Base-by-base conservation (phyloP, 2,113 vertebrate species). In the Polypterus senegalus region DNA sequence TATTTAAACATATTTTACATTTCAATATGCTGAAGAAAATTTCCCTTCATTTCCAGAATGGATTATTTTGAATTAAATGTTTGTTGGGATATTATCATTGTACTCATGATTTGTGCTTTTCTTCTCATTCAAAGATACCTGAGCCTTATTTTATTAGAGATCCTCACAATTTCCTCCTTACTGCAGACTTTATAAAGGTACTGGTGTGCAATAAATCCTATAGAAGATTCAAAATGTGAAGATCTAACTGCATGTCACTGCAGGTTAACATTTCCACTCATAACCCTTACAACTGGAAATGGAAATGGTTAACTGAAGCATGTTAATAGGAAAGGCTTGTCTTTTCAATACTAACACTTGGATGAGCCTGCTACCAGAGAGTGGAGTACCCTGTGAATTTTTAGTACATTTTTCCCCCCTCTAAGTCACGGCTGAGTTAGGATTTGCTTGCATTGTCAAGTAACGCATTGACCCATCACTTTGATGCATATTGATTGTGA, bases 301-400 rank as follows among this genome's bases (percentile, higher is more conserved):
- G 79, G 84, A 80, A 87, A 84, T 76, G 81, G 86, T 81, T 91
- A 91, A 92, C 80, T 85, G 85, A 90, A 90, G 91, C 92, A 91
- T 92, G 91, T 87, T 85, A 85, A 91, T 91, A 89, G 82, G 89
- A 88, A 89, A 88, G 86, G 87, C 91, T 89, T 93, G 91, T 92
- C 90, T 88, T 85, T 87, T 90, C 85, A 86, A 87, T 86, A 90
- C 92, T 93, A 92, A 94, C 92, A 91, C 89, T 88, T 85, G 86
- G 89, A 84, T 92, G 89, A 87, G 81, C 92, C 88, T 89, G 86
- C 88, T 90, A 88, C 83, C 83, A 79, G 83, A 71, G 83, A 87
- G 84, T 81, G 83, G 80, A 79, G 80, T 82, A 79, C 81, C 73
- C 70, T 67, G 76, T 78, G 79, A 79, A 85, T 84, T 84, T 83